Conservation (phyloP, 2,888 invertebrate species). For the Blastobasis adustella region DNA sequence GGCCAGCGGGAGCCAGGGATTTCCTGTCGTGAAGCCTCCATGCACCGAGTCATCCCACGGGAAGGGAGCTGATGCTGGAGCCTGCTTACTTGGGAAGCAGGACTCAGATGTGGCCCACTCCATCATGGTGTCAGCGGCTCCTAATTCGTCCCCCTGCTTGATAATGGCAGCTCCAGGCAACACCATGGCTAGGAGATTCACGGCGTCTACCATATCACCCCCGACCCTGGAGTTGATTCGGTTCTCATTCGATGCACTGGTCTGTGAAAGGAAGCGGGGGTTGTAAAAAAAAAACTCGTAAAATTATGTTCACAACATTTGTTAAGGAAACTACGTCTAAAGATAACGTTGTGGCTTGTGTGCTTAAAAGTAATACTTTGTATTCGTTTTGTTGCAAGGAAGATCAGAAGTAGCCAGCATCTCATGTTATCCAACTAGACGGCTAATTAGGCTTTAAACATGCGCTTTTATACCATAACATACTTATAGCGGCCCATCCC, state of each 20-base stretch:
- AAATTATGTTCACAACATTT: too few species aligned
- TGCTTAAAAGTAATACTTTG: too few species aligned
- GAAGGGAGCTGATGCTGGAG: slow-evolving; percentile 46
- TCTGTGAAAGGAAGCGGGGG: slow-evolving; percentile 30
- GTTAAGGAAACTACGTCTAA: too few species aligned
- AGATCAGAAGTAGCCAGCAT: too few species aligned
- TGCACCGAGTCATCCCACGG: slow-evolving; percentile 65
- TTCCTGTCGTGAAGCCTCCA: slow-evolving; percentile 66
- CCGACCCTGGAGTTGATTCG: slow-evolving; percentile 78
- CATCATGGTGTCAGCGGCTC: slow-evolving; percentile 72
- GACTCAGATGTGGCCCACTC: slow-evolving; percentile 54
- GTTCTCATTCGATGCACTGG: slow-evolving; percentile 35
- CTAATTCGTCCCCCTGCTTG: slow-evolving; percentile 89
- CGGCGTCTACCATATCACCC: slow-evolving; percentile 77
- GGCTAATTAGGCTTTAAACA: too few species aligned
- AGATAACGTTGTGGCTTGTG: too few species aligned
- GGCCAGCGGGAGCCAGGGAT: slow-evolving; percentile 81
- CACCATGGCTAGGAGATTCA: slow-evolving; percentile 80
- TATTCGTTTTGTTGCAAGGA: too few species aligned
- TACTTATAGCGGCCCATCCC: too few species aligned
- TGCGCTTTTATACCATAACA: too few species aligned
- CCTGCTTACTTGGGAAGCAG: slow-evolving; percentile 60
- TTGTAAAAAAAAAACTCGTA: too few species aligned
- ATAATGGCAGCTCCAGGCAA: slow-evolving; percentile 85
- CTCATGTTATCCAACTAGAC: too few species aligned